A percentile compares a stretch with the other conserved stretches of the same genome.
These are phyloP conservation scores for Listronotus bonariensis DNA, from an alignment of 1,140 invertebrate genomes.

Conservation along the genomic window DNA sequence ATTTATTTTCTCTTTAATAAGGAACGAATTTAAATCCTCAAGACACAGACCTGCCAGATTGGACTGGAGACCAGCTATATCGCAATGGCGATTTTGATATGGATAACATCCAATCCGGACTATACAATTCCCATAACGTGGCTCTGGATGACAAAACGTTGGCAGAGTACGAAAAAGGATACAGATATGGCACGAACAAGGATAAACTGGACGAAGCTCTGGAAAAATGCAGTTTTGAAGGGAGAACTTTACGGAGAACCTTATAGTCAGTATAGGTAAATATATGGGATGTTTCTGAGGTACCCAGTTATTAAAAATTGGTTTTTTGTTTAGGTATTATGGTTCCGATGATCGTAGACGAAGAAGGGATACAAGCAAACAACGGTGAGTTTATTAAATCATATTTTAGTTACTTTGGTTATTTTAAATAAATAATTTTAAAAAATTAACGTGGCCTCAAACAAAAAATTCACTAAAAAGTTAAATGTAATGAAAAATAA, in stretches of 20 bases:
- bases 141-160: conserved; percentile 48
- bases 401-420: too few species aligned
- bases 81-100: conserved; percentile 29
- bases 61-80: conserved; percentile 38
- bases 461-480: too few species aligned
- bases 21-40: conserved; percentile 39
- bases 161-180: conserved; percentile 53
- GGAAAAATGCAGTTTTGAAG: conserved; percentile 55
- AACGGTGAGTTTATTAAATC: conserved; percentile 17
- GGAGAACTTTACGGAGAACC: conserved; percentile 54
- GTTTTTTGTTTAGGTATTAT: conserved; percentile 19
- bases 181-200: conserved; percentile 49
- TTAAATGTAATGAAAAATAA: too few species aligned
- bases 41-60: conserved; percentile 35
- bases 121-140: conserved; percentile 27
- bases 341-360: conserved; percentile 14
- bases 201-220: conserved; percentile 53
- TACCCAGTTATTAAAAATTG: background rate
- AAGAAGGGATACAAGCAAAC: conserved; percentile 26
- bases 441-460: too few species aligned
- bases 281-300: background rate
- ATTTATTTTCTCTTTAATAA: conserved; percentile 7
- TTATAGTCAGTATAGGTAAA: conserved; percentile 51
- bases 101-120: conserved; percentile 38
- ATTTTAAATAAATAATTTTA: too few species aligned